Conservation (phyloP, 2,113 vertebrate genomes). For the Eulemur rufifrons region DNA sequence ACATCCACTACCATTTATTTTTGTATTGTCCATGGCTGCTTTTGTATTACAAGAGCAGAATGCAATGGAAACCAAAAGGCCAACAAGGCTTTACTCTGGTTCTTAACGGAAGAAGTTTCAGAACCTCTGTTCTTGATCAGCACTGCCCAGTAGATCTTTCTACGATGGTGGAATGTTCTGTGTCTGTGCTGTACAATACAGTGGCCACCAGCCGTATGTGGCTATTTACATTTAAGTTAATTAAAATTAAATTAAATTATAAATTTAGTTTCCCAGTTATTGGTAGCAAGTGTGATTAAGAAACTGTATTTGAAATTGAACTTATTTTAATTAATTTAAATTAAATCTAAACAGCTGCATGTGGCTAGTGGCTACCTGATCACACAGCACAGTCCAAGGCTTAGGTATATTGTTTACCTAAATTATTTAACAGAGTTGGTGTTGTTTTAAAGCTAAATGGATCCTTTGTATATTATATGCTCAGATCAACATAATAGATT, state of each 20-base stretch:
- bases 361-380: neutral
- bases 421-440: neutral
- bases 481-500: neutral
- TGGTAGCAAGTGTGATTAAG: neutral
- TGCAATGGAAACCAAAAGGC: neutral
- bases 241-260: slow-evolving; percentile 28
- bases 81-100: neutral
- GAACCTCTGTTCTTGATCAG: neutral
- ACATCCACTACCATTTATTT: neutral
- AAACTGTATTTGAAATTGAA: neutral
- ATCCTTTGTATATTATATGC: neutral
- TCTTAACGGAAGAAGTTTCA: neutral
- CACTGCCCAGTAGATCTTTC: neutral
- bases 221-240: neutral
- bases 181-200: neutral
- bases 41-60: neutral
- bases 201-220: neutral
- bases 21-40: neutral
- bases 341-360: neutral
- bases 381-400: neutral
- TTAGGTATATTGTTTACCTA: neutral
- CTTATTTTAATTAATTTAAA: slow-evolving; percentile 1
- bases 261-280: neutral
- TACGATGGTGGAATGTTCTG: neutral
- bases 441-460: neutral